Evolutionary conservation across 2,888 invertebrate species (phyloP).

Genomic region (Heteromurus nitidus): DNA sequence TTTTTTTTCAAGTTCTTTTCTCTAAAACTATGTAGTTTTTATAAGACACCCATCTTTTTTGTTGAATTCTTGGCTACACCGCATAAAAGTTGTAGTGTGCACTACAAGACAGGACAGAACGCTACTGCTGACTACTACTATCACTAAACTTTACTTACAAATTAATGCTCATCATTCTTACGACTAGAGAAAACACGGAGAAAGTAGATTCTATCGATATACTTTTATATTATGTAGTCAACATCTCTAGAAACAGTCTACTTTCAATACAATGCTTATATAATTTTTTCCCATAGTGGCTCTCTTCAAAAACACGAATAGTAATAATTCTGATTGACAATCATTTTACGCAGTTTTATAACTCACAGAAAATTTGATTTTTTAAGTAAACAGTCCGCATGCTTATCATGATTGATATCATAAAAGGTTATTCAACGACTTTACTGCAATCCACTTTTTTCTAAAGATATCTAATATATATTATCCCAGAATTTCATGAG

Average conservation of each 20-base stretch:
- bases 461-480: too few relatives aligned
- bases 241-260: neutral
- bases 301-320: neutral
- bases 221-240: neutral
- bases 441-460: too few relatives aligned
- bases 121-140: neutral
- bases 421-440: too few relatives aligned
- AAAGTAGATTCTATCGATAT: neutral
- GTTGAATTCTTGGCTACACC: neutral
- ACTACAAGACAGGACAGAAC: neutral
- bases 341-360: neutral
- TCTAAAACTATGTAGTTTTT: too few relatives aligned
- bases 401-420: neutral
- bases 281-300: neutral
- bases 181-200: neutral
- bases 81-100: too few relatives aligned
- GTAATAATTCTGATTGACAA: neutral
- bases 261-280: neutral
- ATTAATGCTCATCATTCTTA: neutral
- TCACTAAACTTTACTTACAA: neutral
- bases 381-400: neutral
- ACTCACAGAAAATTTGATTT: neutral
- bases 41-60: slow-evolving; percentile 18
- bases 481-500: neutral
- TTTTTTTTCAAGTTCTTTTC: too few relatives aligned